These are phyloP conservation scores for Samia ricini DNA, from an alignment of 1,140 invertebrate genomes.

Conservation along the genomic window DNA sequence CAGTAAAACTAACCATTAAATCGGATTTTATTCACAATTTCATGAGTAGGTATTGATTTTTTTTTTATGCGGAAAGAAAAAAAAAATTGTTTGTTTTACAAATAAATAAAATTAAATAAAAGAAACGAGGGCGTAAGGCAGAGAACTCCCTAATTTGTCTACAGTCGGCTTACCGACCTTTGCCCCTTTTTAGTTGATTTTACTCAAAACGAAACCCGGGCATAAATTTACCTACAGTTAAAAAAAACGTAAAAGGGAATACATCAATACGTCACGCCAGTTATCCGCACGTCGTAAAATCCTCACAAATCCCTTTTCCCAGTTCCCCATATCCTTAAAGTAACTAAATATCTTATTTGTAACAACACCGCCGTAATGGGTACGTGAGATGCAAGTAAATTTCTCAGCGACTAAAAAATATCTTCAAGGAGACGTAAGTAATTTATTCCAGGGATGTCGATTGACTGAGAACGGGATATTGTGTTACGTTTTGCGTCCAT, in stretches of 20 bases:
- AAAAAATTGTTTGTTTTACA: no score
- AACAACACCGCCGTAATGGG: slow-evolving; percentile 25
- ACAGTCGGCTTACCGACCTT: no score
- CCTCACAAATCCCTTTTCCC: neutral
- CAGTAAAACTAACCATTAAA: no score
- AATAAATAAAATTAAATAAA: no score
- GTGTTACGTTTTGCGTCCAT: neutral
- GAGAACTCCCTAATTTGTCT: no score
- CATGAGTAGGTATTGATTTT: no score
- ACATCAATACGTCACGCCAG: neutral
- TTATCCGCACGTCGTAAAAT: neutral
- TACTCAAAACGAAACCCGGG: no score
- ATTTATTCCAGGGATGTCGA: slow-evolving; percentile 10
- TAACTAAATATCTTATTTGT: slow-evolving; percentile 31
- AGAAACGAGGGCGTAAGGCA: no score
- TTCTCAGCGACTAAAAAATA: slow-evolving; percentile 12
- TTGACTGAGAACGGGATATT: slow-evolving; percentile 4
- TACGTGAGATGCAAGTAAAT: slow-evolving; percentile 28
- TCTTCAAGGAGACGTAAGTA: slow-evolving; percentile 6
- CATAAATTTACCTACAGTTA: neutral
- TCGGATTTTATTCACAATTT: no score
- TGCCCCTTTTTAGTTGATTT: neutral
- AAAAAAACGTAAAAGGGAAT: neutral
- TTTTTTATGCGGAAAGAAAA: no score
- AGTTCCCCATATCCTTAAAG: neutral